Evolutionary conservation across 2,113 vertebrate genomes (phyloP).

Genomic region (Chinchilla lanigera): DNA sequence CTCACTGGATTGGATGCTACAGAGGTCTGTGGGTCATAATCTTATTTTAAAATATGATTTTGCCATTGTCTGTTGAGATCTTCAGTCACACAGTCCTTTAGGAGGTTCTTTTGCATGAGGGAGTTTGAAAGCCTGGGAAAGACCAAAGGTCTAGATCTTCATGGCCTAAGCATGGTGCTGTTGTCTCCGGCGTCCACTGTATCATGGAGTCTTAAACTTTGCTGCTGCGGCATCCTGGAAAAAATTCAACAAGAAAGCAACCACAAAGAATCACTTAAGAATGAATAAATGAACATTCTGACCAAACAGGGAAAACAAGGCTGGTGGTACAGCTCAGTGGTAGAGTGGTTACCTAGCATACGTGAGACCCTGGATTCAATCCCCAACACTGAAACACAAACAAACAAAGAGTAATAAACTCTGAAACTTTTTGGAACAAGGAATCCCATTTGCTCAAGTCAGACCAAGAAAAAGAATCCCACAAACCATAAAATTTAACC

Average conservation of each 20-base stretch:
- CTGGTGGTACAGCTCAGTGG: neutral
- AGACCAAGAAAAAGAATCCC: neutral
- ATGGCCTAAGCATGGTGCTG: too few species aligned
- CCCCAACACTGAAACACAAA: neutral
- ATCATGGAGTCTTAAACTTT: neutral
- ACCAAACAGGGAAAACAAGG: neutral
- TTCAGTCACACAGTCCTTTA: neutral
- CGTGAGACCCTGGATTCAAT: neutral
- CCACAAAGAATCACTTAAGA: neutral
- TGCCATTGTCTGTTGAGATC: neutral
- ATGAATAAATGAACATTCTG: neutral
- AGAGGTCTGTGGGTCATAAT: neutral
- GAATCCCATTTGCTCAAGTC: neutral
- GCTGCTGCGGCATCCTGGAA: neutral
- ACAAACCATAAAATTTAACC: neutral
- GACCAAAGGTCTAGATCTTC: neutral
- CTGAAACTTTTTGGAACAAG: neutral
- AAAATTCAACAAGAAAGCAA: neutral
- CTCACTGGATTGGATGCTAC: neutral
- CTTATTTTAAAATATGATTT: neutral
- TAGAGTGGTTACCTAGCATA: neutral
- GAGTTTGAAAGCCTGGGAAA: neutral
- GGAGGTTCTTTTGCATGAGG: neutral
- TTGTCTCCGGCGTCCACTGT: neutral
- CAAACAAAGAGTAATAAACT: neutral